Percentiles rank a stretch among this genome's conserved stretches.
Conservation (phyloP, 2,113 vertebrate species). For the Neoarius graeffei region DNA sequence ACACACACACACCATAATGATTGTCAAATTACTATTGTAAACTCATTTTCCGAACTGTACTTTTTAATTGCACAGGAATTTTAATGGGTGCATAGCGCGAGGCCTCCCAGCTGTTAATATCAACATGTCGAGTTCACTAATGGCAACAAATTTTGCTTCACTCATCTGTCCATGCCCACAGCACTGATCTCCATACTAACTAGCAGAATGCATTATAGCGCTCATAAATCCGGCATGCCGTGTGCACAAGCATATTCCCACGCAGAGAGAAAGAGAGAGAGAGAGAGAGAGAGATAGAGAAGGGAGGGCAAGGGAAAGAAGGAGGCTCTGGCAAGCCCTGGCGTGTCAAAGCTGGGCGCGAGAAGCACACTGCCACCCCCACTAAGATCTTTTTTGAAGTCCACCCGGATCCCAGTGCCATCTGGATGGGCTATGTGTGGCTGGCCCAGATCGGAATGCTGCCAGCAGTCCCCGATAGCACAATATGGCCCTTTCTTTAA, state of each 20-base stretch:
- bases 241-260: slow-evolving; percentile 48
- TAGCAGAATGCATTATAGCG: slow-evolving; percentile 52
- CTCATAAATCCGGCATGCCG: slow-evolving; percentile 56
- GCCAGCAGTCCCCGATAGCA: slow-evolving; percentile 59
- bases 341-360: slow-evolving; percentile 52
- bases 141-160: slow-evolving; percentile 44
- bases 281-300: slow-evolving; percentile 13
- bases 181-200: slow-evolving; percentile 60
- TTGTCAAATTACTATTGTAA: slow-evolving; percentile 15
- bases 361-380: slow-evolving; percentile 55
- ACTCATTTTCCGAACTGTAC: slow-evolving; percentile 13
- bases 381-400: slow-evolving; percentile 62
- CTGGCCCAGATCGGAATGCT: slow-evolving; percentile 57
- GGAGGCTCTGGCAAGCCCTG: slow-evolving; percentile 48
- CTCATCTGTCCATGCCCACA: slow-evolving; percentile 46
- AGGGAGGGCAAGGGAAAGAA: slow-evolving; percentile 24
- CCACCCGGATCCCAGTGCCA: slow-evolving; percentile 61
- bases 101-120: slow-evolving; percentile 48
- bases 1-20: too few relatives aligned
- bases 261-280: slow-evolving; percentile 37
- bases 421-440: slow-evolving; percentile 61
- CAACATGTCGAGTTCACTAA: slow-evolving; percentile 45
- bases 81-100: slow-evolving; percentile 4
- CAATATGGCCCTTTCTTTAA: slow-evolving; percentile 65
- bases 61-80: slow-evolving; percentile 34